Evolutionary conservation across 2,888 invertebrate species (phyloP).

Genomic region (Xestia c-nigrum): DNA sequence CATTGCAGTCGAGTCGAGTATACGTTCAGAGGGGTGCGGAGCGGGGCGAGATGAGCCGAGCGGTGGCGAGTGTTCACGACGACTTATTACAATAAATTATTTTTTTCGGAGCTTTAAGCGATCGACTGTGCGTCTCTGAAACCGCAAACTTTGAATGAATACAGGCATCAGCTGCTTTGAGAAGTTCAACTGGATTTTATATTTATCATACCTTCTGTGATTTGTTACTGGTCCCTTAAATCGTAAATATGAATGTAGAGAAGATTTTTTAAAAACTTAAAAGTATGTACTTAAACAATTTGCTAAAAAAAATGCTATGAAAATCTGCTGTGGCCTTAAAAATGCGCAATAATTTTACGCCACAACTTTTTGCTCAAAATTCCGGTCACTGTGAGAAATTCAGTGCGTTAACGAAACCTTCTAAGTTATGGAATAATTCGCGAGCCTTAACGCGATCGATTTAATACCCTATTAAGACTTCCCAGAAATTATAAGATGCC

Average conservation of each 20-base stretch:
- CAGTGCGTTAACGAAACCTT: slow-evolving; percentile 71
- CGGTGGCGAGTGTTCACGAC: slow-evolving; percentile 89
- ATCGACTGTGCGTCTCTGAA: slow-evolving; percentile 81
- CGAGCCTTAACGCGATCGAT: slow-evolving; percentile 71
- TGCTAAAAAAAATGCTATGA: background rate
- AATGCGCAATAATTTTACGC: slow-evolving; percentile 24
- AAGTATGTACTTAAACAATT: too few relatives aligned
- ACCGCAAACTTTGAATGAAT: slow-evolving; percentile 85
- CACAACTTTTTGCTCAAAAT: slow-evolving; percentile 62
- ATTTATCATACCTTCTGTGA: slow-evolving; percentile 35
- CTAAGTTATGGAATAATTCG: slow-evolving; percentile 75
- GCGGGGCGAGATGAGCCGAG: slow-evolving; percentile 87
- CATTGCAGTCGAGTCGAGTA: slow-evolving; percentile 88
- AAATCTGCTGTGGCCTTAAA: slow-evolving; percentile 5
- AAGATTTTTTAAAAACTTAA: background rate
- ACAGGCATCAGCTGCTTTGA: slow-evolving; percentile 78
- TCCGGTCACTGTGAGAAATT: slow-evolving; percentile 70
- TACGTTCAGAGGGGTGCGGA: slow-evolving; percentile 82
- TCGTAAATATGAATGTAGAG: background rate
- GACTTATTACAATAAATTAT: slow-evolving; percentile 90
- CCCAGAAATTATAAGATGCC: slow-evolving; percentile 66
- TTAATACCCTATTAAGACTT: slow-evolving; percentile 73
- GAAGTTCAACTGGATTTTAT: slow-evolving; percentile 57
- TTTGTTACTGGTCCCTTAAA: slow-evolving; percentile 9
- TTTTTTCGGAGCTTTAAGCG: slow-evolving; percentile 87